These are phyloP conservation scores for Festucalex cinctus DNA, from an alignment of 2,113 vertebrate genomes.

Conservation along the genomic window DNA sequence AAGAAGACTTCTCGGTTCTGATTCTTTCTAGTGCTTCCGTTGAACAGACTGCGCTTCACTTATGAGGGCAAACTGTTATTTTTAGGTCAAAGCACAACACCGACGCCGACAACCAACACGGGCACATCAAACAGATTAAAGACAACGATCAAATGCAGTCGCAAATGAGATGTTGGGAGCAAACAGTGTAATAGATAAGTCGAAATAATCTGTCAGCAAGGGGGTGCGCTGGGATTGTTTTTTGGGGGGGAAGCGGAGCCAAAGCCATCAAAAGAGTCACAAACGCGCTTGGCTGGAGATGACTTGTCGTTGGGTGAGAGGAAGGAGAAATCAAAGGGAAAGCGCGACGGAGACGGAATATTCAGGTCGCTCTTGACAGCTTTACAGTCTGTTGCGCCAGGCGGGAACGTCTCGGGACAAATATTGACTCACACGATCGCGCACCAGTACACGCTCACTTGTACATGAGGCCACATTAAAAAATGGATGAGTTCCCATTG, in stretches of 20 bases:
- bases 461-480: conserved; percentile 27
- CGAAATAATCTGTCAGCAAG: not conserved
- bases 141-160: not conserved
- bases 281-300: conserved; percentile 47
- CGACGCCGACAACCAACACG: not conserved
- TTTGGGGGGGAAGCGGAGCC: conserved; percentile 44
- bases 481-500: conserved; percentile 65
- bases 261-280: conserved; percentile 53
- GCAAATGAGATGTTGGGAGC: conserved; percentile 3
- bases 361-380: conserved; percentile 74
- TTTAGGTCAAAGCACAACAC: not conserved
- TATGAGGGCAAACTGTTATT: not conserved
- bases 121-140: not conserved
- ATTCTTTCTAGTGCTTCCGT: not conserved
- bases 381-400: conserved; percentile 62
- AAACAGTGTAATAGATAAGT: not conserved
- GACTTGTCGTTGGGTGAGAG: conserved; percentile 57
- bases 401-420: conserved; percentile 72
- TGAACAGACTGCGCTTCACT: not conserved
- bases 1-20: not conserved
- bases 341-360: conserved; percentile 69
- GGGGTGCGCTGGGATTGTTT: conserved; percentile 10
- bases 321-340: conserved; percentile 58
- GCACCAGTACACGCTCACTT: conserved; percentile 1
- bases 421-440: conserved; percentile 66